phyloP scores from a whole-genome alignment of 2,797 vertebrate genomes.

The Amblyopsis hoosieri region DNA sequence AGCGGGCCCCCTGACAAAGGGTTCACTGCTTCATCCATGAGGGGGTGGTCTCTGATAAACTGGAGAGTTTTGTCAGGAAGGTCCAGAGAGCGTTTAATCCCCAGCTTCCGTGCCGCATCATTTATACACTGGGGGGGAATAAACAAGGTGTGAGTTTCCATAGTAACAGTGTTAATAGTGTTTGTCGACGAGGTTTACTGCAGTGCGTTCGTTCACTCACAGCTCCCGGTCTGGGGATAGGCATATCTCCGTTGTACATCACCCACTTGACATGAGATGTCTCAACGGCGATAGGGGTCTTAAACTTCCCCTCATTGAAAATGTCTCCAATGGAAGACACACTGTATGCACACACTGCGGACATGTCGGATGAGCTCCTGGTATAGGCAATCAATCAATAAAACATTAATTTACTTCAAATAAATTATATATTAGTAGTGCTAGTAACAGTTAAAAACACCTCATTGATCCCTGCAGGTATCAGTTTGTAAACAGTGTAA shows the following conservation, averaged over 20 bases:
- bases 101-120: constrained; percentile 52
- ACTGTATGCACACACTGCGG: constrained; percentile 72
- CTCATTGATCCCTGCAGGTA: too few species aligned
- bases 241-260: constrained; percentile 74
- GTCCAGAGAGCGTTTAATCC: constrained; percentile 71
- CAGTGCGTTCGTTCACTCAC: constrained; percentile 56
- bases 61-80: constrained; percentile 80
- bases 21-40: constrained; percentile 73
- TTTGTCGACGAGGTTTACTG: background rate
- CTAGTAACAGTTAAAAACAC: too few species aligned
- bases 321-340: constrained; percentile 61
- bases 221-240: constrained; percentile 79
- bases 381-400: constrained; percentile 5
- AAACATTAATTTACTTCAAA: background rate
- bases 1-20: constrained; percentile 62
- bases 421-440: too few species aligned
- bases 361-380: constrained; percentile 73
- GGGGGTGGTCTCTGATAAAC: constrained; percentile 77
- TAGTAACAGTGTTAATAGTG: background rate
- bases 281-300: constrained; percentile 71
- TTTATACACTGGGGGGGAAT: constrained; percentile 69
- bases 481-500: too few species aligned
- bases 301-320: constrained; percentile 80
- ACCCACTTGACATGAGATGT: constrained; percentile 76
- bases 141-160: background rate